Evolutionary conservation across 2,113 vertebrate genomes (phyloP).

Genomic region (Myotis davidii): DNA sequence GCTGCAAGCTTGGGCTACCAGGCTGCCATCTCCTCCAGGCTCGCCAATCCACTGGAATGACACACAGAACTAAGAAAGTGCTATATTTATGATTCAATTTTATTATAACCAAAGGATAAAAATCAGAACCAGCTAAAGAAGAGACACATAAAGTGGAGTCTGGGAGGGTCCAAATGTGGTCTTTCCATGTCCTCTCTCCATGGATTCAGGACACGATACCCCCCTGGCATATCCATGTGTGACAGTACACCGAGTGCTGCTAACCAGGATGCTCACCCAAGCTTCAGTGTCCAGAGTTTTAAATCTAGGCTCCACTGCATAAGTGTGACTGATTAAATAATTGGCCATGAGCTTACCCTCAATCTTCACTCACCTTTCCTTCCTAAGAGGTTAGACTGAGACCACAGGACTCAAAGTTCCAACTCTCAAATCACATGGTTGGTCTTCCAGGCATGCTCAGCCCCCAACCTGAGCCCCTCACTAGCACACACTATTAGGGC

Average conservation of each 20-base stretch:
- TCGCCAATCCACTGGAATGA: neutral
- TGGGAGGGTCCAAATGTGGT: neutral
- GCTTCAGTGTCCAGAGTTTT: neutral
- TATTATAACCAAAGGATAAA: neutral
- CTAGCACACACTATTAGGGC: neutral
- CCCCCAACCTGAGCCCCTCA: neutral
- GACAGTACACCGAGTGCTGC: neutral
- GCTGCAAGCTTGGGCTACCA: neutral
- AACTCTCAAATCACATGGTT: neutral
- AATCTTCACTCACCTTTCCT: neutral
- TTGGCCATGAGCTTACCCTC: neutral
- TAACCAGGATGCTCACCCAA: neutral
- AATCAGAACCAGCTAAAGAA: neutral
- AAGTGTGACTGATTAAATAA: neutral
- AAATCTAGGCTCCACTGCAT: neutral
- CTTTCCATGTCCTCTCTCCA: neutral
- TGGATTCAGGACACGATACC: neutral
- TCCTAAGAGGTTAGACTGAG: neutral
- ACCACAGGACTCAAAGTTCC: neutral
- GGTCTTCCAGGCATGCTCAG: neutral
- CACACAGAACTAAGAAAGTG: neutral
- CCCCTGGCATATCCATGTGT: rapidly evolving
- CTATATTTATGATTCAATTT: neutral
- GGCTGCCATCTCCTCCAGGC: neutral
- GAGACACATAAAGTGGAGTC: neutral